Evolutionary conservation across 2,113 vertebrate genomes (phyloP), one percentile per base, ranked within the genome.

Genomic region (Elaphurus davidianus): DNA sequence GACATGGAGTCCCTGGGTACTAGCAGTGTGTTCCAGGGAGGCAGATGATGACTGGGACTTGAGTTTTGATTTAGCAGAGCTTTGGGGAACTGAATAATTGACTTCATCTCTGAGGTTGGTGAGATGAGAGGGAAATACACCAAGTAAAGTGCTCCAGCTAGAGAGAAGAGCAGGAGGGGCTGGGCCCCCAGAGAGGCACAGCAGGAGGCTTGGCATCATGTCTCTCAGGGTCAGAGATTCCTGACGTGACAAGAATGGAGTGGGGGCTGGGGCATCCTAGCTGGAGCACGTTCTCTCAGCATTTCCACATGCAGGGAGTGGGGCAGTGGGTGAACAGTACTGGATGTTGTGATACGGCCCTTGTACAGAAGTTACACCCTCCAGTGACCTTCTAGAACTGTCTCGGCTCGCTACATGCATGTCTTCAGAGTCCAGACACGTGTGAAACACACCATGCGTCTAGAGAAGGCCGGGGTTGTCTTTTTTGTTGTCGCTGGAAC

Each of bases 401-500:
- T 98, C 98, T 98, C 95, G 98, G 99, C 98, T 99, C 99, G 99
- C 99, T 99, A 99, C 99, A 99, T 99, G 99, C 99, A 99, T 98
- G 98, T 99, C 99, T 99, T 99, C 99, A 99, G 98, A 99, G 99
- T 99, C 99, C 99, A 99, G 99, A 99, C 99, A 99, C 99, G 99
- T 99, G 99, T 99, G 99, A 99, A 99, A 99, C 99, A 99, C 99
- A 99, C 98, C 98, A 99, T 98, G 99, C 98, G 98, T 98, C 98
- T 99, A 99, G 97, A 98, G 98, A 98, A 99, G 98, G 98, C 97
- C 98, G 97, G 98, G 98, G 99, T 98, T 99, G 98, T 99, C 99
- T 97, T 99, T 99, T 99, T 99, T 98, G 99, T 98, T 98, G 99
- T 98, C 97, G 98, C 98, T 99, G 99, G 98, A 99, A 98, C 98